Evolutionary conservation across 2,888 invertebrate genomes (phyloP).

Genomic region (Rutpela maculata): DNA sequence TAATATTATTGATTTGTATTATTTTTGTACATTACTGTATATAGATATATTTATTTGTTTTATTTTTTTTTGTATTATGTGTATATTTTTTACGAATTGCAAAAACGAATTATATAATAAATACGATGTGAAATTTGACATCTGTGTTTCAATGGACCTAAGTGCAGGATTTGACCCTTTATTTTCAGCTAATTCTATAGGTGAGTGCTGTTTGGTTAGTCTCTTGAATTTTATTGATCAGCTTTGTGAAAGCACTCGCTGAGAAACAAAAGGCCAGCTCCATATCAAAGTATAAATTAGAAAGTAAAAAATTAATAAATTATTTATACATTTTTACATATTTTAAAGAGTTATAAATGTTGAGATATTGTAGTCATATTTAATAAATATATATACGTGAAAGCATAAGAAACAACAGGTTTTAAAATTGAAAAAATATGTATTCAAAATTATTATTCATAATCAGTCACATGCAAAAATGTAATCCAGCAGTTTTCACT

Average conservation of each 20-base stretch:
- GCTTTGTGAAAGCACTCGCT: background rate
- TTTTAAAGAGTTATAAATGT: conserved; percentile 11
- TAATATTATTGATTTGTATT: conserved; percentile 70
- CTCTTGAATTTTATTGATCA: conserved; percentile 1
- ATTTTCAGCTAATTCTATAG: conserved; percentile 1
- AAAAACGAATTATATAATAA: conserved; percentile 72
- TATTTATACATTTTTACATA: conserved; percentile 11
- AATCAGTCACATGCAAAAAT: background rate
- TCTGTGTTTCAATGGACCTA: conserved; percentile 14
- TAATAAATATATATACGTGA: background rate
- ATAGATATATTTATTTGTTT: conserved; percentile 75
- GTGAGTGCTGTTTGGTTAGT: background rate
- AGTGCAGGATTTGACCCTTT: conserved; percentile 29
- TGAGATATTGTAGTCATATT: conserved; percentile 4
- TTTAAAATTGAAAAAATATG: background rate
- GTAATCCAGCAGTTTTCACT: background rate
- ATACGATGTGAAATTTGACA: conserved; percentile 72
- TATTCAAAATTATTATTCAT: conserved; percentile 26
- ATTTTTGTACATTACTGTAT: conserved; percentile 75
- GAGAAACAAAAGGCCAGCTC: conserved; percentile 2
- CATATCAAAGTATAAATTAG: background rate
- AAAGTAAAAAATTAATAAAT: conserved; percentile 2
- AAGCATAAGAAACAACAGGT: background rate
- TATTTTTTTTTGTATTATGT: conserved; percentile 74
- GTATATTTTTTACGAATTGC: conserved; percentile 74